Percentiles rank a stretch among this genome's conserved stretches.
phyloP scores from a whole-genome alignment of 2,888 invertebrate species.

The Drosophila kokeensis region DNA sequence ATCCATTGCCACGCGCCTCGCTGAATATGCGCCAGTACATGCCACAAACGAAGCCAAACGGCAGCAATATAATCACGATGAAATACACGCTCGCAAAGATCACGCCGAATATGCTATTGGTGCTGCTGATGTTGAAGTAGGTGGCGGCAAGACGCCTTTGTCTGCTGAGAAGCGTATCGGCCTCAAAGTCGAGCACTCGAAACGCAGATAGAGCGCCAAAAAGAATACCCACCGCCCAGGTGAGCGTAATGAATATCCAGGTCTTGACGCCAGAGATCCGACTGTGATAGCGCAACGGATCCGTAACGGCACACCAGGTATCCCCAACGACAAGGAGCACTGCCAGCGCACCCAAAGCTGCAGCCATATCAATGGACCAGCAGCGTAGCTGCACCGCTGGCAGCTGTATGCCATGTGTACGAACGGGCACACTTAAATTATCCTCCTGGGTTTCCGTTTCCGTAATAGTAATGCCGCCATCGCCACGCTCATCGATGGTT shows the following conservation, averaged over 20 bases:
- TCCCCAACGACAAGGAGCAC: slow-evolving; percentile 86
- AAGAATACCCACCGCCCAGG: slow-evolving; percentile 84
- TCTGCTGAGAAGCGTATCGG: slow-evolving; percentile 76
- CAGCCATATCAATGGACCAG: slow-evolving; percentile 84
- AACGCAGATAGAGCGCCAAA: slow-evolving; percentile 85
- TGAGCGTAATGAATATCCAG: slow-evolving; percentile 84
- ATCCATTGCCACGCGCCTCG: slow-evolving; percentile 85
- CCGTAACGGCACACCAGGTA: slow-evolving; percentile 87
- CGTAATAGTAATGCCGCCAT: slow-evolving; percentile 80
- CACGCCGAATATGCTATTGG: slow-evolving; percentile 80
- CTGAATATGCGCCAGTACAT: slow-evolving; percentile 86
- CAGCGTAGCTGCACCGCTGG: slow-evolving; percentile 75
- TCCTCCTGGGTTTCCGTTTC: slow-evolving; percentile 78
- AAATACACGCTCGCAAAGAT: slow-evolving; percentile 84
- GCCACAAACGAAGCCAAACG: slow-evolving; percentile 84
- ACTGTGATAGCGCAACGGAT: slow-evolving; percentile 87
- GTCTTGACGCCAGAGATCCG: slow-evolving; percentile 85
- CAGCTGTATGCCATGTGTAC: slow-evolving; percentile 30
- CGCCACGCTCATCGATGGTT: slow-evolving; percentile 79
- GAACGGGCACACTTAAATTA: slow-evolving; percentile 54
- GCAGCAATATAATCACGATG: slow-evolving; percentile 84
- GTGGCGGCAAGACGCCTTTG: slow-evolving; percentile 71
- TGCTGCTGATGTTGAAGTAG: slow-evolving; percentile 68
- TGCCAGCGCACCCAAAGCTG: slow-evolving; percentile 84
- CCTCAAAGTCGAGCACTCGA: slow-evolving; percentile 82